Evolutionary conservation across 2,797 vertebrate species (phyloP).

Genomic region (Okamejei kenojei): DNA sequence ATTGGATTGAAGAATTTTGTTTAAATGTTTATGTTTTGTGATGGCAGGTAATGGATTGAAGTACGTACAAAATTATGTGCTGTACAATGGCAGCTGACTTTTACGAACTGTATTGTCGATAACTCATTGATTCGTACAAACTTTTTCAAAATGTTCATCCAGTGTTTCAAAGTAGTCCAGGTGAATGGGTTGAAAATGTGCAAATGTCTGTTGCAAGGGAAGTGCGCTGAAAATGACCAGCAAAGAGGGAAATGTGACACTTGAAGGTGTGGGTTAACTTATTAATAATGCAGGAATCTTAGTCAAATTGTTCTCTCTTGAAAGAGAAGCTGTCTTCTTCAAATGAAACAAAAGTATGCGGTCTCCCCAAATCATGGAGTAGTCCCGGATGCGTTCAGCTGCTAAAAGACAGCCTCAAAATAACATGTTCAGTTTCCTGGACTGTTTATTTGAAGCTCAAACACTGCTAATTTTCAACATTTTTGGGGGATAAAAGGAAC

Average conservation of each 20-base stretch:
- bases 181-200: background rate
- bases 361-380: background rate
- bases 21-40: background rate
- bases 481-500: background rate
- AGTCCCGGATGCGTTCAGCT: background rate
- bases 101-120: background rate
- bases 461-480: background rate
- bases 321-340: background rate
- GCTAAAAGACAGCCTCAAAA: background rate
- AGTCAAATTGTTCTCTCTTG: background rate
- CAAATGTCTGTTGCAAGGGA: background rate
- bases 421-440: background rate
- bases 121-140: background rate
- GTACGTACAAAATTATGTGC: no score
- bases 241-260: background rate
- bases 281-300: background rate
- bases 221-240: no score
- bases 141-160: background rate
- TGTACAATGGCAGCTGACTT: no score
- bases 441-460: background rate
- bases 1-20: background rate
- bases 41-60: background rate
- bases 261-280: background rate
- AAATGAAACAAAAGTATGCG: background rate
- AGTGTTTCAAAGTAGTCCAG: background rate